Evolutionary conservation across 2,797 vertebrate genomes (phyloP).

Genomic region (Pogonophryne albipinna): DNA sequence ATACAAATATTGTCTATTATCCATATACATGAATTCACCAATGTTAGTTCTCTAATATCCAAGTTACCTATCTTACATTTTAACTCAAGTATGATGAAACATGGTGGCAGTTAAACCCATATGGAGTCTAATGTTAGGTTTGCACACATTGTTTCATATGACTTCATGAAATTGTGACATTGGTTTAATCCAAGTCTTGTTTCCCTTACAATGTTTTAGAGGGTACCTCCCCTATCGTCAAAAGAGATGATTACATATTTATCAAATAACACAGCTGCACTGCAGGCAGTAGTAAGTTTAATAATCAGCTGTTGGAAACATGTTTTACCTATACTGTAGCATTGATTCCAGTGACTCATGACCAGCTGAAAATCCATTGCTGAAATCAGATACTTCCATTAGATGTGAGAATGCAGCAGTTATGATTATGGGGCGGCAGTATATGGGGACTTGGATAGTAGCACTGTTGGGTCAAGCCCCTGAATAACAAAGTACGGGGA

Average conservation of each 20-base stretch:
- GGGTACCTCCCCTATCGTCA: background rate
- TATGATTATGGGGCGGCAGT: no score
- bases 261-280: background rate
- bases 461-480: no score
- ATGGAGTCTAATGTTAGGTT: conserved; percentile 23
- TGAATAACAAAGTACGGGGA: no score
- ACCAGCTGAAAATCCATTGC: no score
- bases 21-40: background rate
- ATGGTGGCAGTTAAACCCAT: conserved; percentile 13
- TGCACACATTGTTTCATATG: conserved; percentile 14
- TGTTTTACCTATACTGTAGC: no score
- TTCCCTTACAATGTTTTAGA: background rate
- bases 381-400: no score
- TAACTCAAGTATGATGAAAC: conserved; percentile 13
- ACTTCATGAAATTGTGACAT: conserved; percentile 9
- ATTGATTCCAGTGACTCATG: no score
- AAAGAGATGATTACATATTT: background rate
- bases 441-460: no score
- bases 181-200: background rate
- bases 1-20: conserved; percentile 3
- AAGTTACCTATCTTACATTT: background rate
- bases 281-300: no score
- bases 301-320: no score
- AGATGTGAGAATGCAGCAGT: no score
- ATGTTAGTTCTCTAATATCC: background rate